Evolutionary conservation across 1,140 invertebrate species (phyloP), one percentile per base, ranked within the genome.

Genomic region (Solenopsis invicta): DNA sequence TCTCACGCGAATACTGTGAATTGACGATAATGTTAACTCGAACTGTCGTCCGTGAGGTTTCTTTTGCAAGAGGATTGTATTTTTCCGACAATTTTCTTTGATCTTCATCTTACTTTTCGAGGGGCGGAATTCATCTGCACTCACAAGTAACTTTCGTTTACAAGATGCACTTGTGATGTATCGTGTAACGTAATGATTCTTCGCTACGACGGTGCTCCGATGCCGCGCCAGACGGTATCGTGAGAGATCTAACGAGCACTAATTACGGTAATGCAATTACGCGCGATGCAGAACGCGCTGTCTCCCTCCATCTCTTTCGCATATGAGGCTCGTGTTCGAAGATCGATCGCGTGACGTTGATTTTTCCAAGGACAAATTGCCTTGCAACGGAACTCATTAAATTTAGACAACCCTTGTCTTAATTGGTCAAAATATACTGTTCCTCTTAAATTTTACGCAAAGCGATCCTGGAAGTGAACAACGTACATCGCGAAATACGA

Each of bases 291-390:
- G 45, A 56, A 77, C 54, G 41, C 71, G 37, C 45, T 50, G 75
- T 71, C 80, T 75, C 41, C n/a, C 10, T 62, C 59, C 66, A 88
- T 88, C 74, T 62, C 50, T 29, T 29, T 54, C 45, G n/a, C 48
- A 52, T 29, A 29, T 6, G 45, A 72, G 41, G 59, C 9, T 87
- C 41, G 29, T 50, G 59, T 37, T 66, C 52, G 77, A 87, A 59
- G 85, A 87, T 67, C 85, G 87, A 89, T 87, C 86, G 74, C 75
- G 69, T 72, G 76, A 64, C 16, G 41, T 24, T 50, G 21, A 41
- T 81, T 85, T 85, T 87, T 66, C 48, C 86, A 86, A 29, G 37
- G 45, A 21, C 64, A 72, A 85, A 75, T 88, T 86, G 54, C 48
- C 24, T 72, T 29, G 21, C 54, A 16, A 21, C 13, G 64, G 9